Evolutionary conservation across 2,797 vertebrate species (phyloP).

Genomic region (Hydrophis major): DNA sequence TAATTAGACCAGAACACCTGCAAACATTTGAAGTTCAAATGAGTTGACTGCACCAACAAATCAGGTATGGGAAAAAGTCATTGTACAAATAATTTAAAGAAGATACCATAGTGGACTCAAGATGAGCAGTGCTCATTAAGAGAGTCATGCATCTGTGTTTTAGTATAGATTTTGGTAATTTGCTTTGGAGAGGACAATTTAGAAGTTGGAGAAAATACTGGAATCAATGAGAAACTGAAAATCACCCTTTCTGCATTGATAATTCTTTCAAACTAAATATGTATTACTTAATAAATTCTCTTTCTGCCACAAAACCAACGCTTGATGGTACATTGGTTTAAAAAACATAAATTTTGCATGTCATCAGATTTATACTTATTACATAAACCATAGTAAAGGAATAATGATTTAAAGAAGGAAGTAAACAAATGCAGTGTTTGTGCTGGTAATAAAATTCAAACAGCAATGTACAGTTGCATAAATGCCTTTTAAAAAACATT

Average conservation of each 20-base stretch:
- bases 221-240: background rate
- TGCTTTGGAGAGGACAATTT: background rate
- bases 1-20: background rate
- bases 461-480: background rate
- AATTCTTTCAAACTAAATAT: background rate
- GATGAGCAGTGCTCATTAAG: background rate
- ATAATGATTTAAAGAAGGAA: background rate
- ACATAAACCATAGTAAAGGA: background rate
- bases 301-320: background rate
- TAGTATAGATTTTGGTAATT: background rate
- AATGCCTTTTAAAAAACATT: background rate
- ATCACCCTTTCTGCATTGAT: background rate
- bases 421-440: background rate
- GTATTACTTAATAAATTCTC: background rate
- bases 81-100: slow-evolving; percentile 27
- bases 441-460: background rate
- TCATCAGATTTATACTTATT: background rate
- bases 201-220: background rate
- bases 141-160: background rate
- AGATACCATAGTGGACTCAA: background rate
- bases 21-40: slow-evolving; percentile 19
- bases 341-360: background rate
- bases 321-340: background rate
- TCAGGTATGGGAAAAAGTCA: slow-evolving; percentile 9
- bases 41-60: background rate